Base-by-base conservation (phyloP, 2,888 invertebrate genomes). In the Coelinius sp. region DNA sequence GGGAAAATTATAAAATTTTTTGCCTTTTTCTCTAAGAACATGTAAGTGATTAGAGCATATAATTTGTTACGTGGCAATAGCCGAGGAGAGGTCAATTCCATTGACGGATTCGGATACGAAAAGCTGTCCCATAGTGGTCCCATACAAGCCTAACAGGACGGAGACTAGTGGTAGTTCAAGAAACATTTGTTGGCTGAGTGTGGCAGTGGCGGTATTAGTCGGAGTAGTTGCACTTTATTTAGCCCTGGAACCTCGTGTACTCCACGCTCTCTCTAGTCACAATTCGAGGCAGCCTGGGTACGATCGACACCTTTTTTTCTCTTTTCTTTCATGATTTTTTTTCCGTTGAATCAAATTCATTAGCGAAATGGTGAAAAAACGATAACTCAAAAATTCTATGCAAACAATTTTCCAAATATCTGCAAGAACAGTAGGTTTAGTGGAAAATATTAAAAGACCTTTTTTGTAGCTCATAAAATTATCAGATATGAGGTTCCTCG, bases 231-330 rank as follows among this genome's bases (percentile, higher is more conserved):
- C 86, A 79, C 80, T 87, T 80, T 81, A 84, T 82, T 81, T 86
- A 84, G 81, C 82, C 80, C 78, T 86, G 87, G 86, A 87, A 79
- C 85, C 86, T 78, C 83, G 80, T 80, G 81, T 79, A 77, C 81
- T 85, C 76, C 83, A 80, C 78, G 82, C 80, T 78, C 80, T 84
- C 79, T 84, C 86, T 83, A 86, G 84, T 83, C 81, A 84, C 83
- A 80, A 82, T 83, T 81, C 85, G 78, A 82, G 82, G 83, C 84
- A 85, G 82, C 76, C 85, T 82, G 86, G 85, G 86, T 86, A 87
- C 84, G 86, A 84, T 72, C 75, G 78, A 78, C 78, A 77, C 78
- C 76, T 78, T 77, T 79, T 77, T 75, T 76, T 73, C 73, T 73
- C 74, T 74, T 74, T 73, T 78, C 75, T 49, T 59, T 64, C 53